Base-by-base conservation (phyloP, 2,888 invertebrate genomes). In the Melanotus villosus region DNA sequence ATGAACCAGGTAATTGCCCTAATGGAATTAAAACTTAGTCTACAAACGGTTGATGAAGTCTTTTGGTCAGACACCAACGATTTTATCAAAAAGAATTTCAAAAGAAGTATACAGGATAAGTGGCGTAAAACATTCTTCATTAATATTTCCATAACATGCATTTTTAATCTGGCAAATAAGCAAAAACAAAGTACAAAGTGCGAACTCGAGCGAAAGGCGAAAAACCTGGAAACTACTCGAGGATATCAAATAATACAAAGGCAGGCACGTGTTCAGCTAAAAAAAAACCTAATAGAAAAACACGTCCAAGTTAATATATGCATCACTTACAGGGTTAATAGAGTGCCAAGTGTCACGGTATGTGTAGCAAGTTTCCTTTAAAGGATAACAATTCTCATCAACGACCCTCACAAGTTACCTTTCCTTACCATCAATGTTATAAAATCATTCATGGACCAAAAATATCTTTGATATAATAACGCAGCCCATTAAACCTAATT, bases 401-500 rank as follows among this genome's bases (percentile, higher is more conserved):
- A 21, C 47, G 47, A 26, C 26, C 26, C 26, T 23, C 23, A 47
- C n/a, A 47, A 47, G 47, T 12, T 19, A 21, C 21, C 16, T 26
- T 7, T 7, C 7, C 26, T 26, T 7, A 7, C 26, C 26, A 26
- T 26, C 7, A 26, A 26, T 26, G 26, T 3, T 26, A 7, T 7
- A 5, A 7, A 7, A 26, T 26, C 26, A 26, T 26, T 26, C 4
- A 26, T n/a, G n/a, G n/a, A n/a, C n/a, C n/a, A n/a, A n/a, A n/a
- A 3, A 2, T 18, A 14, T n/a, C 52, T 52, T 38, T 23, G 52
- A 50, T 23, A 50, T 21, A 58, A 43, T 21, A 43, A n/a, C 12
- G 21, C 43, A 38, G 60, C 30, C 14, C 60, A 34, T 60, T 60
- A 60, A 60, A 60, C 60, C 12, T 18, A 41, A 45, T 47, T 60